Percentiles rank a stretch among this genome's conserved stretches.
These are phyloP conservation scores for Pterois miles DNA, from an alignment of 2,797 vertebrate species.

Conservation along the genomic window DNA sequence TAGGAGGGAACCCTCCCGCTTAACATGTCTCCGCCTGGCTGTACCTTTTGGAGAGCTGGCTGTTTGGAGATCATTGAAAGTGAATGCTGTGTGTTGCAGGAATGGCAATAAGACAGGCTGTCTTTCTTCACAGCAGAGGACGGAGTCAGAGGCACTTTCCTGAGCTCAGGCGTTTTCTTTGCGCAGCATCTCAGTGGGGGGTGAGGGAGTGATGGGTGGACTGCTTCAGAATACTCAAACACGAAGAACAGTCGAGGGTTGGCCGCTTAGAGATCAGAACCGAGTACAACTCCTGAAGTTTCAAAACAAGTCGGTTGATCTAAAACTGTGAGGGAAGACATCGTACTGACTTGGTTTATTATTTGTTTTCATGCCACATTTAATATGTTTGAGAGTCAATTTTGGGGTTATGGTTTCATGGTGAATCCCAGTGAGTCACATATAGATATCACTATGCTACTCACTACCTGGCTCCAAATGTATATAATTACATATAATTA, in stretches of 20 bases:
- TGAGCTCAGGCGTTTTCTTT: constrained; percentile 35
- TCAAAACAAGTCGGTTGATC: neutral
- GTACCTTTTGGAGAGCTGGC: constrained; percentile 27
- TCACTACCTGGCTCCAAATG: neutral
- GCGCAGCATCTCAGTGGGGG: constrained; percentile 14
- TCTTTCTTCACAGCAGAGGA: constrained; percentile 38
- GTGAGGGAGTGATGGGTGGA: constrained; percentile 15
- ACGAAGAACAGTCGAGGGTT: neutral
- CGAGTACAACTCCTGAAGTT: neutral
- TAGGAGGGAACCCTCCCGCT: neutral
- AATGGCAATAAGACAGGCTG: constrained; percentile 40
- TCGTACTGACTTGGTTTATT: neutral
- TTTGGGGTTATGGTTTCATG: neutral
- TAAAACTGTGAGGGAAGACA: neutral
- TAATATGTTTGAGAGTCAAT: neutral
- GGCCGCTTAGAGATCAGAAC: neutral
- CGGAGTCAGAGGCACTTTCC: constrained; percentile 18
- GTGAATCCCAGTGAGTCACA: neutral
- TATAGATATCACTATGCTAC: neutral
- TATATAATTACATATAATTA: no score
- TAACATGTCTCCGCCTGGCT: constrained; percentile 13
- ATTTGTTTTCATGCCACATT: neutral
- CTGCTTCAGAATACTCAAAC: constrained; percentile 29
- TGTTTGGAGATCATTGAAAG: constrained; percentile 26
- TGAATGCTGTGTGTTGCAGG: constrained; percentile 21